Conservation (phyloP, 1,140 invertebrate species). For the Glomeris maerens region DNA sequence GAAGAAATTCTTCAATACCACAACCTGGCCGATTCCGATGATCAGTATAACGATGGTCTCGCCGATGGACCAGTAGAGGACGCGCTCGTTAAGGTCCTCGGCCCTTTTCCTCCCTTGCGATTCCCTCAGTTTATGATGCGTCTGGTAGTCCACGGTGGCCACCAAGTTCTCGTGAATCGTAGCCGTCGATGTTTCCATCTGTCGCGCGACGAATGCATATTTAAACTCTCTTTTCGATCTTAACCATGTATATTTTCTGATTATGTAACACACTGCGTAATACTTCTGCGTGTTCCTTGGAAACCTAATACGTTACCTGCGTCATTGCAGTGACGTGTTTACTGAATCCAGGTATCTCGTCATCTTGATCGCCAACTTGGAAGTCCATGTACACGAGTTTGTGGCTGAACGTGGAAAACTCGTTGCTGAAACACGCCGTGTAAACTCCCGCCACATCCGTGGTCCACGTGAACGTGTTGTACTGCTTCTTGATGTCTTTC, state of each 20-base stretch:
- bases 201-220: too few species aligned
- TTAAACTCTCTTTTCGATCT: background rate
- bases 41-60: constrained; percentile 73
- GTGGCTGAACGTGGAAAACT: constrained; percentile 99
- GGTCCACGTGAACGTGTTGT: constrained; percentile 74
- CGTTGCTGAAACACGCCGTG: constrained; percentile 91
- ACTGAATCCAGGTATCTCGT: constrained; percentile 63
- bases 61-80: constrained; percentile 79
- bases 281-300: constrained; percentile 4
- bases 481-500: constrained; percentile 63
- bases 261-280: background rate
- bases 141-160: constrained; percentile 82
- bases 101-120: constrained; percentile 84
- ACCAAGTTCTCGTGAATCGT: constrained; percentile 77
- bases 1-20: constrained; percentile 88
- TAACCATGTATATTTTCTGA: background rate
- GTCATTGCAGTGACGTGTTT: constrained; percentile 89
- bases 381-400: constrained; percentile 99
- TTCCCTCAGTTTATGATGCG: constrained; percentile 87
- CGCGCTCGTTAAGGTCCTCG: constrained; percentile 86
- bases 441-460: constrained; percentile 52
- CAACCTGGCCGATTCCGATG: constrained; percentile 76
- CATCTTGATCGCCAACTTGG: constrained; percentile 76
- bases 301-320: constrained; percentile 52
- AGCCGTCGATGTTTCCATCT: constrained; percentile 83